Evolutionary conservation across 2,888 invertebrate genomes (phyloP).

Genomic region (Metallyticus violacea): DNA sequence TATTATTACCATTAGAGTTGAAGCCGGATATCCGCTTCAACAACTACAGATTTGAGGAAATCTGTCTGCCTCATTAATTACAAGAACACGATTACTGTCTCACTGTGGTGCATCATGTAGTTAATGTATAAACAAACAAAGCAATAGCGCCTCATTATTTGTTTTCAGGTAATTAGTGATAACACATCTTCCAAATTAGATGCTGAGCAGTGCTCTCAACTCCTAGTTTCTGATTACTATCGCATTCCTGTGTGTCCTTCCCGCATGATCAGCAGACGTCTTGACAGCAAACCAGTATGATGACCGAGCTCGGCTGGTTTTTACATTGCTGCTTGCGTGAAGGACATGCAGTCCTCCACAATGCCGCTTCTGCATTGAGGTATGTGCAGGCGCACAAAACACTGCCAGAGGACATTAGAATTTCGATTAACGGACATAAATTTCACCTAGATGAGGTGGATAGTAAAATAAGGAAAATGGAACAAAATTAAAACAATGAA

Average conservation of each 20-base stretch:
- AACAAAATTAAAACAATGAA: too few relatives aligned
- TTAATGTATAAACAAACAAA: not conserved
- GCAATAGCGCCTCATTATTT: not conserved
- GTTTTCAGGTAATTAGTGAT: not conserved
- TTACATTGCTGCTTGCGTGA: not conserved
- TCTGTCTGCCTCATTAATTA: too few relatives aligned
- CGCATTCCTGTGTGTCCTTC: not conserved
- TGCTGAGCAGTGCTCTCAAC: not conserved
- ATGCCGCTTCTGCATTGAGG: too few relatives aligned
- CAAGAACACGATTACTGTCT: not conserved
- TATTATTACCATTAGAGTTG: too few relatives aligned
- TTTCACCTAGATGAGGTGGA: too few relatives aligned
- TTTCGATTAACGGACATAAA: too few relatives aligned
- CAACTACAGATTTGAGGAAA: too few relatives aligned
- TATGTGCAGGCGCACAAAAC: too few relatives aligned
- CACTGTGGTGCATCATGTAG: not conserved
- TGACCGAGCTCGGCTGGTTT: not conserved
- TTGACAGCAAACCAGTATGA: not conserved
- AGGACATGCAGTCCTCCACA: not conserved
- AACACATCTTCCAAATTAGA: not conserved
- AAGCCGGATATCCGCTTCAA: too few relatives aligned
- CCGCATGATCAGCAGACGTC: not conserved
- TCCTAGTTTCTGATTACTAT: not conserved
- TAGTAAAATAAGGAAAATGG: too few relatives aligned
- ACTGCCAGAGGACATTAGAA: too few relatives aligned